Evolutionary conservation across 1,140 invertebrate species (phyloP), one percentile per base, ranked within the genome.

Genomic region (Anagrus nilaparvatae): DNA sequence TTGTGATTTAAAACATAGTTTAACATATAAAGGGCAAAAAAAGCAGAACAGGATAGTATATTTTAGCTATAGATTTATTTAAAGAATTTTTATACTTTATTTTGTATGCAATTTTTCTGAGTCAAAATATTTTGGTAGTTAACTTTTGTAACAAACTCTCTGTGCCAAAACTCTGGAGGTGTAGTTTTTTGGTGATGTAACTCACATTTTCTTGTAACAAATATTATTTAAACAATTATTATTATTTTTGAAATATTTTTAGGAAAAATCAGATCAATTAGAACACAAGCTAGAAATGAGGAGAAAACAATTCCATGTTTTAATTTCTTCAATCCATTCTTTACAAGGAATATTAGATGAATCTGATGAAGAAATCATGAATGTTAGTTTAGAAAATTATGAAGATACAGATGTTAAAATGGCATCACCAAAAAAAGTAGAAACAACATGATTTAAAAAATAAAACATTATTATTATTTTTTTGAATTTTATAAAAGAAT

Each of bases 281-380:
- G 82, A 88, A 42, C 72, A 77, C 18, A 82, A 88, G 58, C 69
- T 94, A 43, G 79, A 87, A 50, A 72, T 85, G 56, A 69, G 89
- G 35, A 76, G 84, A 45, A 92, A 92, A 65, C 85, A 92, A 58
- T 90, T 93, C 51, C 80, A 88, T 59, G 82, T 93, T 13, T 63
- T 94, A n/a, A 77, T 88, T 48, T 79, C 81, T 12, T 82, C 82
- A 12, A 80, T 87, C 53, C 81, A 85, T 55, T 82, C 85, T 51
- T 60, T 89, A 19, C 78, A 84, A 61, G 73, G 74, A 32, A 74
- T 85, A 49, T 60, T 87, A 23, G 80, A 85, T 48, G 80, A 83
- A 51, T 66, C 65, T 24, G 63, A 69, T 44, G 75, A 79, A 49
- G 71, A 71, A 52, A 60, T 75, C 43, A 71, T 72, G 51, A 74